These are phyloP conservation scores for Lota lota DNA, from an alignment of 2,113 vertebrate genomes.

Conservation along the genomic window DNA sequence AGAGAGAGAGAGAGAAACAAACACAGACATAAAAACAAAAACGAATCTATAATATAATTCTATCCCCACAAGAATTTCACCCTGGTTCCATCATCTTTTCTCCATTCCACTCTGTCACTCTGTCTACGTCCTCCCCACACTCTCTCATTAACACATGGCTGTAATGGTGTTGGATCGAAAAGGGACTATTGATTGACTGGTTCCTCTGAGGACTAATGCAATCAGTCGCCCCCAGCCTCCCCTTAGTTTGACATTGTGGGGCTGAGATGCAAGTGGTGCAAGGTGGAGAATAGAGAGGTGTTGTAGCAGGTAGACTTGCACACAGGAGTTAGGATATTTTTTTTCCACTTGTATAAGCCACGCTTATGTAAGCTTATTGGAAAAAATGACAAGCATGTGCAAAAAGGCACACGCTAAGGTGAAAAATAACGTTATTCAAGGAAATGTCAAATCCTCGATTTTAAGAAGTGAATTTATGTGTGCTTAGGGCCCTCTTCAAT, in stretches of 20 bases:
- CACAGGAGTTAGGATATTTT: too few relatives aligned
- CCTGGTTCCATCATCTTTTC: conserved; percentile 6
- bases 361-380: neutral
- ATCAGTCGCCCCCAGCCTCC: conserved; percentile 86
- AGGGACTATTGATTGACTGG: conserved; percentile 88
- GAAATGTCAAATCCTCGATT: too few relatives aligned
- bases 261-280: conserved; percentile 61
- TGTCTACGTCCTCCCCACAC: conserved; percentile 29
- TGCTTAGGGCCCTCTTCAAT: too few relatives aligned
- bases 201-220: conserved; percentile 81
- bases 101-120: conserved; percentile 40
- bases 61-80: conserved; percentile 22
- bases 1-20: too few relatives aligned
- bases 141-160: conserved; percentile 89
- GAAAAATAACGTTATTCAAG: too few relatives aligned
- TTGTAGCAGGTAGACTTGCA: too few relatives aligned
- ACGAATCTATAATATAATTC: conserved; percentile 48
- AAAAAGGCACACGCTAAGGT: neutral
- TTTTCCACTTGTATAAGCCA: too few relatives aligned
- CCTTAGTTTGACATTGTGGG: conserved; percentile 69
- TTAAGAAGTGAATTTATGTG: too few relatives aligned
- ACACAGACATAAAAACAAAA: conserved; percentile 23
- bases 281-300: neutral
- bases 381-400: neutral
- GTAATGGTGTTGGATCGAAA: conserved; percentile 95